Conservation (phyloP, 2,888 invertebrate genomes). For the Leucophenga montana region DNA sequence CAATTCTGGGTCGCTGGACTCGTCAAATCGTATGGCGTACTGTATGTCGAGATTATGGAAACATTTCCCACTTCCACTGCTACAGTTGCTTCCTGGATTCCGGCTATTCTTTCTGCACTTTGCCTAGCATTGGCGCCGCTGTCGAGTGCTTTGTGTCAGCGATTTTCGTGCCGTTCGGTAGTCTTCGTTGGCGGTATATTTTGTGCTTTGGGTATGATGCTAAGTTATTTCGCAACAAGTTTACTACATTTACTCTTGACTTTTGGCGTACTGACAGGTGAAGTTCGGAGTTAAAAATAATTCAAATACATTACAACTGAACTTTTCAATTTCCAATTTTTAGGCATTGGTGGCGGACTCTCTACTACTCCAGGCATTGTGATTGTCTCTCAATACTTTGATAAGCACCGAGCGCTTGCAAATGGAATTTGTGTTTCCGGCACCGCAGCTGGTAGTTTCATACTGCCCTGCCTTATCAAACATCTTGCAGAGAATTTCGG, state of each 20-base stretch:
- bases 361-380: constrained; percentile 88
- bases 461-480: constrained; percentile 83
- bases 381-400: constrained; percentile 86
- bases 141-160: constrained; percentile 83
- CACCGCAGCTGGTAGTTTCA: constrained; percentile 85
- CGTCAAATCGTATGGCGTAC: constrained; percentile 86
- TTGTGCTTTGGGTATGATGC: constrained; percentile 80
- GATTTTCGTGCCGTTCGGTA: constrained; percentile 80
- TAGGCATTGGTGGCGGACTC: constrained; percentile 84
- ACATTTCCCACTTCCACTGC: constrained; percentile 84
- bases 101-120: constrained; percentile 83
- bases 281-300: neutral
- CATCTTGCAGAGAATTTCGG: constrained; percentile 81
- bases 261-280: constrained; percentile 82
- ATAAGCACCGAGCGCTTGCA: constrained; percentile 84
- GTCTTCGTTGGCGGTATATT: constrained; percentile 83
- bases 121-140: constrained; percentile 84
- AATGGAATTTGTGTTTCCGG: constrained; percentile 88
- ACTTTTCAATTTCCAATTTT: neutral
- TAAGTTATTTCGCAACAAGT: constrained; percentile 82
- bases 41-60: constrained; percentile 87
- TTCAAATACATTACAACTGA: neutral
- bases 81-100: constrained; percentile 86
- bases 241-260: constrained; percentile 81
- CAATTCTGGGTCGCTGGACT: constrained; percentile 88